phyloP scores from a whole-genome alignment of 2,113 vertebrate genomes.

The human (Homo sapiens) region GRCh38 chr1:64502501-64503000 shows the following conservation, averaged over 20 bases:
- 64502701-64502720: background rate
- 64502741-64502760: background rate
- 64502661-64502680: background rate
- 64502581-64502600: background rate
- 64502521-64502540: background rate
- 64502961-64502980: conserved; percentile 62
- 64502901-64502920: background rate
- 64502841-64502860: background rate
- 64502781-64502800: background rate
- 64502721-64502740: background rate
- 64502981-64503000: conserved; percentile 54
- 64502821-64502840: conserved; percentile 24
- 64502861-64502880: background rate
- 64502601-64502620: background rate
- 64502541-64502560: background rate
- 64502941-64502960: conserved; percentile 66
- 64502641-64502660: background rate
- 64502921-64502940: background rate
- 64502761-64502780: background rate
- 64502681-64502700: background rate
- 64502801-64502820: background rate
- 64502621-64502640: background rate
- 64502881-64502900: background rate
- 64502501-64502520: background rate
- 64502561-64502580: background rate